phyloP scores from a whole-genome alignment of 2,888 invertebrate species.

The Bombyx huttoni region DNA sequence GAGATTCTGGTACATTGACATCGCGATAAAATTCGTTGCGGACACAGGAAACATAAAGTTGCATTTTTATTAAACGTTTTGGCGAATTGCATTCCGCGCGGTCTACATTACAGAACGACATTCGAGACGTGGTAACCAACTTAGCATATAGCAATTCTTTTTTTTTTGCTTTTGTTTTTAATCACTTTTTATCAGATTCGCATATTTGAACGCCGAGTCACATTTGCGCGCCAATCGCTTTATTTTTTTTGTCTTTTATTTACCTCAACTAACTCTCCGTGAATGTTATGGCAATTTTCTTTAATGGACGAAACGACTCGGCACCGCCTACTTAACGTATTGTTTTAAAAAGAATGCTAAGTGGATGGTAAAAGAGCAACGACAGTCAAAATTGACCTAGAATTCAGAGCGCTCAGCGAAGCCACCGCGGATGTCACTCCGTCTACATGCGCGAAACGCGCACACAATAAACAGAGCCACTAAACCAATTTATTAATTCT shows the following conservation, averaged over 20 bases:
- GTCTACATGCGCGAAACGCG: slow-evolving; percentile 32
- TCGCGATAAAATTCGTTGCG: slow-evolving; percentile 54
- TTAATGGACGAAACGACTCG: slow-evolving; percentile 3
- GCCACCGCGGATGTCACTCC: slow-evolving; percentile 26
- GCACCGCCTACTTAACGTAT: slow-evolving; percentile 13
- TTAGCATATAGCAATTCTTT: slow-evolving; percentile 12
- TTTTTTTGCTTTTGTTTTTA: slow-evolving; percentile 8
- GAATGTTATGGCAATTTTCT: not conserved
- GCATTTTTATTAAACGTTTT: slow-evolving; percentile 60
- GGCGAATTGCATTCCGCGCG: slow-evolving; percentile 48
- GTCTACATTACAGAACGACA: slow-evolving; percentile 27
- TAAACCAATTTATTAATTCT: slow-evolving; percentile 71
- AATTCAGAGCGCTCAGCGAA: slow-evolving; percentile 19
- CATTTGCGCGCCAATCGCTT: slow-evolving; percentile 5
- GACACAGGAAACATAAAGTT: slow-evolving; percentile 64
- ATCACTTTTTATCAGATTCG: slow-evolving; percentile 8
- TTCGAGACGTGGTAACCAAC: slow-evolving; percentile 20
- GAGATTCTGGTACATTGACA: slow-evolving; percentile 44
- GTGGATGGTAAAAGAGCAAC: slow-evolving; percentile 22
- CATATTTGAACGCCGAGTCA: slow-evolving; percentile 7
- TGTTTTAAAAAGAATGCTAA: slow-evolving; percentile 24
- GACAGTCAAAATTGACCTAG: slow-evolving; percentile 39
- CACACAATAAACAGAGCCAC: slow-evolving; percentile 62
- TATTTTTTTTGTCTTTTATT: slow-evolving; percentile 3
- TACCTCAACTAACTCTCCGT: not conserved